A percentile compares a stretch with the other conserved stretches of the same genome.
Conservation (phyloP, 2,113 vertebrate genomes). For the Chloropsis cyanopogon region DNA sequence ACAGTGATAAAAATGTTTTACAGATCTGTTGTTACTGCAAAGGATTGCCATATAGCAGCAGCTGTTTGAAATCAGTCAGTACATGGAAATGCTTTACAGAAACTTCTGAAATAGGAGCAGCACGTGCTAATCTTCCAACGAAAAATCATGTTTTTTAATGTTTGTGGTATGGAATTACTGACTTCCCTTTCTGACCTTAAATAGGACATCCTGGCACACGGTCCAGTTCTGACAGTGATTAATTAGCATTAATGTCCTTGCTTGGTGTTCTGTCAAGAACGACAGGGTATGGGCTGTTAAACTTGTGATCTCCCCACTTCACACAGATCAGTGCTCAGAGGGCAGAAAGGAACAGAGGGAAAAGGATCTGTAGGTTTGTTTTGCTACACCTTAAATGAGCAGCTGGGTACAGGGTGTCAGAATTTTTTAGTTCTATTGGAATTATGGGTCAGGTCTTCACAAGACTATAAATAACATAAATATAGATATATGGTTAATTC, state of each 20-base stretch:
- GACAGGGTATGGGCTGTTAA: neutral
- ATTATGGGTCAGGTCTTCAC: neutral
- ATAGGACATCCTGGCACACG: neutral
- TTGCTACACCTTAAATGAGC: neutral
- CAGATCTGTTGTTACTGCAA: neutral
- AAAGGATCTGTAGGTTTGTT: neutral
- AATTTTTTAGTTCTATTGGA: neutral
- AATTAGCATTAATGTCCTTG: slow-evolving; percentile 6
- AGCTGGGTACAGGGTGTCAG: neutral
- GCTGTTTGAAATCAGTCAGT: neutral
- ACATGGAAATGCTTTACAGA: neutral
- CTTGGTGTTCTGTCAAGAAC: neutral
- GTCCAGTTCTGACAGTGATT: slow-evolving; percentile 12
- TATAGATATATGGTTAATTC: neutral
- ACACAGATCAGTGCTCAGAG: neutral
- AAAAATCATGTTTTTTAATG: neutral
- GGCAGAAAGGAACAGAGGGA: neutral
- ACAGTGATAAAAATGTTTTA: neutral
- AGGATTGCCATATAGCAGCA: neutral
- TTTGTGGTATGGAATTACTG: neutral
- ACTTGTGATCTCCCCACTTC: neutral
- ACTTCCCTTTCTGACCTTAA: slow-evolving; percentile 32
- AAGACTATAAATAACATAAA: neutral
- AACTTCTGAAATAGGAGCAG: neutral
- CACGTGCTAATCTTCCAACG: neutral